phyloP scores from a whole-genome alignment of 2,113 vertebrate species.

The Microcebus ravelobensis region DNA sequence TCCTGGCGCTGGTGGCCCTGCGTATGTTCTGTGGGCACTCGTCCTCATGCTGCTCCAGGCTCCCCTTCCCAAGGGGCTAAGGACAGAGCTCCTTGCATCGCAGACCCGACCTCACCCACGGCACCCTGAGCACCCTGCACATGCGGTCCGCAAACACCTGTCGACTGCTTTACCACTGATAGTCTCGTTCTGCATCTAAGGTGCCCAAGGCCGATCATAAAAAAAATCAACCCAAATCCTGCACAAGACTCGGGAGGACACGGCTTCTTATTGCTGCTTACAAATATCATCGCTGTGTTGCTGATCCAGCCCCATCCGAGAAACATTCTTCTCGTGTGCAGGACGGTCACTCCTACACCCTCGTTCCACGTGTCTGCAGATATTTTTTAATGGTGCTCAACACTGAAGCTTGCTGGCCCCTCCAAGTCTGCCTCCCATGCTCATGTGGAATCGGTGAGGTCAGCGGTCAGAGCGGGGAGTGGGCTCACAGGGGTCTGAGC shows the following conservation, averaged over 20 bases:
- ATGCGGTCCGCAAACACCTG: rapidly evolving
- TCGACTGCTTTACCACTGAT: rapidly evolving
- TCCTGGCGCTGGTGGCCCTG: neutral
- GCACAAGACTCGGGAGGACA: neutral
- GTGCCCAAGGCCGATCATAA: neutral
- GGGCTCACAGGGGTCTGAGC: neutral
- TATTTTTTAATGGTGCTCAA: neutral
- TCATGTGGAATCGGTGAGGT: neutral
- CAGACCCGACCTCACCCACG: neutral
- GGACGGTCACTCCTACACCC: neutral
- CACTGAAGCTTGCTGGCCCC: neutral
- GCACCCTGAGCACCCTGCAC: rapidly evolving
- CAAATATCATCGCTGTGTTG: rapidly evolving
- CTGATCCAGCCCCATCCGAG: neutral
- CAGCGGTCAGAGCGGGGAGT: rapidly evolving
- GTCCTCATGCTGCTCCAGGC: neutral
- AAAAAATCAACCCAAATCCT: neutral
- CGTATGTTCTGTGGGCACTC: neutral
- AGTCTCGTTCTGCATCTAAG: neutral
- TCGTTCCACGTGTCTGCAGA: no score
- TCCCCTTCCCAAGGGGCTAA: neutral
- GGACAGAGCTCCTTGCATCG: neutral
- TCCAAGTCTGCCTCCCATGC: rapidly evolving
- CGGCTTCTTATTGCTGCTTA: neutral
- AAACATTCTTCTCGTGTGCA: rapidly evolving